A percentile compares a stretch with the other conserved stretches of the same genome.
Evolutionary conservation across 2,113 vertebrate genomes (phyloP).

Genomic region (Peromyscus californicus): DNA sequence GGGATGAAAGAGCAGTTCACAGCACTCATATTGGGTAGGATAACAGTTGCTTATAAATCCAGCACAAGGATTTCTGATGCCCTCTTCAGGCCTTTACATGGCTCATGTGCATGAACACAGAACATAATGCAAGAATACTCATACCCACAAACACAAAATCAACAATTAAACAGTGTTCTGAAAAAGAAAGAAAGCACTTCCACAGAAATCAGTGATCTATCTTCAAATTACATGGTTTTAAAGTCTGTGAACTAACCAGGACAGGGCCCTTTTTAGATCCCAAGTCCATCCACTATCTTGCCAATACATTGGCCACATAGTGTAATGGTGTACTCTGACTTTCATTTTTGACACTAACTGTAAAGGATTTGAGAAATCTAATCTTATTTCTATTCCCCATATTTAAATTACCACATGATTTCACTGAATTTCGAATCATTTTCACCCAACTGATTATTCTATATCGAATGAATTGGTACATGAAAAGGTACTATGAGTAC

Average conservation of each 20-base stretch:
- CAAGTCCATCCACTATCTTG: neutral
- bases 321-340: rapidly evolving
- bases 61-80: neutral
- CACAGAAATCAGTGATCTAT: neutral
- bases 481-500: neutral
- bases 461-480: neutral
- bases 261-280: neutral
- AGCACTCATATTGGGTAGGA: neutral
- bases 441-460: neutral
- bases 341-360: neutral
- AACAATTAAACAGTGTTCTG: neutral
- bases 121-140: neutral
- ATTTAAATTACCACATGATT: neutral
- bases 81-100: neutral
- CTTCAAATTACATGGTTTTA: neutral
- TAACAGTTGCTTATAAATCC: neutral
- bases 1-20: neutral
- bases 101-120: neutral
- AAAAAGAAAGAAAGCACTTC: neutral
- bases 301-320: neutral
- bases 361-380: rapidly evolving
- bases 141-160: neutral
- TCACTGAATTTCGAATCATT: neutral
- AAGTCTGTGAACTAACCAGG: neutral
- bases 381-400: neutral